Evolutionary conservation across 2,888 invertebrate species (phyloP).

Genomic region (Spilarctia lutea): DNA sequence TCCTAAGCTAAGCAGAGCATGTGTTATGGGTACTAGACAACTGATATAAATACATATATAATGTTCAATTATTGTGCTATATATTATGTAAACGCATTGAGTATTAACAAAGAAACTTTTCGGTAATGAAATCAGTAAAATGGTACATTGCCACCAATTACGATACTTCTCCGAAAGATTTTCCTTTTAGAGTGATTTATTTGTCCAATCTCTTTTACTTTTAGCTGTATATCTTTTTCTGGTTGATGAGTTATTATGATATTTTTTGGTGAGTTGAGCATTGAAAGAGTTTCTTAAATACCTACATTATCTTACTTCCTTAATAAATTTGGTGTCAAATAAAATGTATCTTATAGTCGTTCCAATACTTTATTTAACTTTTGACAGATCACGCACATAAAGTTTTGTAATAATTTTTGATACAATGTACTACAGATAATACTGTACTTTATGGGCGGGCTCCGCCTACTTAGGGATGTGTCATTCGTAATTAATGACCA

Average conservation of each 20-base stretch:
- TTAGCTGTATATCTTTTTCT: neutral
- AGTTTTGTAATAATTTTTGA: no score
- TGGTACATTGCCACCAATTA: slow-evolving; percentile 1
- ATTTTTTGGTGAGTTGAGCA: neutral
- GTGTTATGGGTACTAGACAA: no score
- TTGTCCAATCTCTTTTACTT: neutral
- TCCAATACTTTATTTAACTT: no score
- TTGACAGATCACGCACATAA: no score
- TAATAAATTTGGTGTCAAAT: neutral
- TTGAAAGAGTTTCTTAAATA: neutral
- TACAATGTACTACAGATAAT: no score
- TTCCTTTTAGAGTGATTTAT: neutral
- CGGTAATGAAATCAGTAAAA: neutral
- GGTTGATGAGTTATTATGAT: neutral
- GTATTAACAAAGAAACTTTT: neutral
- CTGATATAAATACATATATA: no score
- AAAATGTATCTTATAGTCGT: neutral
- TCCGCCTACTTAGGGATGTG: no score
- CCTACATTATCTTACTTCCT: neutral
- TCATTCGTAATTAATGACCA: no score
- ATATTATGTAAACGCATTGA: neutral
- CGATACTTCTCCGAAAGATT: neutral
- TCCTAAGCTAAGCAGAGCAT: no score
- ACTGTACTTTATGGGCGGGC: no score
- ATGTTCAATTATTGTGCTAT: no score